Evolutionary conservation across 2,797 vertebrate species (phyloP).

Genomic region (Pseudopleuronectes americanus): DNA sequence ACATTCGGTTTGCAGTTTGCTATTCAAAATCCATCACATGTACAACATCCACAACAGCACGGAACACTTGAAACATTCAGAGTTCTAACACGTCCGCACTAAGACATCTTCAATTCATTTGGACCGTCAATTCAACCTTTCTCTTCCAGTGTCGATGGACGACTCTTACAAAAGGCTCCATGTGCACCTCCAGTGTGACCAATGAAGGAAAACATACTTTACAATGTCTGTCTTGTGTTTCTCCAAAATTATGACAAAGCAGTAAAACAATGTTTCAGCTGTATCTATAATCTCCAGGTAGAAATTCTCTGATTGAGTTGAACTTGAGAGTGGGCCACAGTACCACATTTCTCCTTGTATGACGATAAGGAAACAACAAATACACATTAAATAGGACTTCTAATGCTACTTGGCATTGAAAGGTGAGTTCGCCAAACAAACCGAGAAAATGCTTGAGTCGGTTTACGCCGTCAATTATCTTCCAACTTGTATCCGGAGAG

Average conservation of each 20-base stretch:
- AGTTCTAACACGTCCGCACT: constrained; percentile 32
- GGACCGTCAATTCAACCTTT: constrained; percentile 31
- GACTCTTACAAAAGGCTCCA: constrained; percentile 41
- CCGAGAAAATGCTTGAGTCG: neutral
- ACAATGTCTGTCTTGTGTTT: neutral
- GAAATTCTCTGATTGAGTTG: neutral
- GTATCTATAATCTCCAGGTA: no score
- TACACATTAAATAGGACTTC: no score
- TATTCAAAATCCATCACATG: constrained; percentile 65
- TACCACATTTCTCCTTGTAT: neutral
- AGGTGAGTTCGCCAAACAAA: no score
- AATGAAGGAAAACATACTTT: neutral
- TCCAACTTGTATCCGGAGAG: neutral
- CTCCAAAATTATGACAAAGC: neutral
- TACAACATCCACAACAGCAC: constrained; percentile 66
- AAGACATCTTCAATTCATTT: constrained; percentile 31
- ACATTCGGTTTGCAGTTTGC: constrained; percentile 72
- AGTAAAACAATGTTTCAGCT: no score
- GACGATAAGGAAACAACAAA: no score
- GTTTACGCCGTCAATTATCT: neutral
- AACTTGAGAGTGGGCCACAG: neutral
- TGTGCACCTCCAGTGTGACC: constrained; percentile 37
- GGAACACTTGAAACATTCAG: constrained; percentile 57
- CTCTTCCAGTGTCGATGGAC: constrained; percentile 38
- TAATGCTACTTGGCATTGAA: no score